Evolutionary conservation across 2,888 invertebrate species (phyloP), one percentile per base, ranked within the genome.

Genomic region (Eilema sororculum): DNA sequence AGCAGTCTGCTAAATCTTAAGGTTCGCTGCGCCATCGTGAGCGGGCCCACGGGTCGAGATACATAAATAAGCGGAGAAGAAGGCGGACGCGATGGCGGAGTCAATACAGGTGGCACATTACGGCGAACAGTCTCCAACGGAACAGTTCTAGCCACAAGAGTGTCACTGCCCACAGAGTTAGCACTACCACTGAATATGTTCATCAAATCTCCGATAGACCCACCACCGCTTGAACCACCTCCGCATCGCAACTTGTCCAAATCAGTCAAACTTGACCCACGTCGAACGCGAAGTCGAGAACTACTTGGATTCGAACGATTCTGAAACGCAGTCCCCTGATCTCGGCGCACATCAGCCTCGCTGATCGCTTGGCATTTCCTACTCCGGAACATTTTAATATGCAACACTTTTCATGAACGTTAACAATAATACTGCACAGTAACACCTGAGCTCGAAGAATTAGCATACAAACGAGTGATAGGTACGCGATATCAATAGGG

Each of bases 121-220:
- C 96, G 93, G 25, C 91, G 95, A 0, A 97, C 97, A 0, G 97
- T 97, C 82, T 97, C 97, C 74, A 97, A 84, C 0, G 97, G 97
- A 66, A 97, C 97, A 37, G 97, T 96, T 81, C 96, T 95, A 12
- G 97, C 97, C 59, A 97, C 96, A 79, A 97, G 89, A 64, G 96
- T 96, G 82, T 97, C 97, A 89, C 97, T 97, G 24, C 97, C 96
- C 2, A 97, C 96, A 80, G 97, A 97, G 95, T 96, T 97, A 74
- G 95, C 96, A 85, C 96, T 97, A 57, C 97, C 97, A 74, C 97
- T 97, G 84, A 97, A 97, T 86, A 96, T 96, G 89, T 98, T 98
- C 97, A 98, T 98, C 82, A 97, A 91, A 88, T 98, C 98, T 3
- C 98, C 98, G 63, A 98, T 97, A 81, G 97, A 97, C 24, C 97